A percentile compares a stretch with the other conserved stretches of the same genome.
Conservation (phyloP, 1,140 invertebrate species). For the Metopolophium dirhodum region DNA sequence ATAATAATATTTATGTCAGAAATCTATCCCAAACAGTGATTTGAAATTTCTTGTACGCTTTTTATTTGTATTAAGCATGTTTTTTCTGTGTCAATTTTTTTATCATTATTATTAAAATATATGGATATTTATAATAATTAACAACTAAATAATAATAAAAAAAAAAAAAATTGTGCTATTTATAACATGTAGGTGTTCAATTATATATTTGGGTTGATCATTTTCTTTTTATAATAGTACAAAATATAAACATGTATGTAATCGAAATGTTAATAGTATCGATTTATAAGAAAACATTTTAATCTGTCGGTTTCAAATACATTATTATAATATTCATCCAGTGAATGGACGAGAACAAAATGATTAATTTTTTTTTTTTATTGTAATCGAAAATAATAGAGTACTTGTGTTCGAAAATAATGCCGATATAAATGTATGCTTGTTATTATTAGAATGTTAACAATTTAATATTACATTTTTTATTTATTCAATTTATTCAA, state of each 20-base stretch:
- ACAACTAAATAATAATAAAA: conserved; percentile 47
- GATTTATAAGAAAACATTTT: conserved; percentile 17
- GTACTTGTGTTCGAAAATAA: conserved; percentile 40
- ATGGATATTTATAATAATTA: conserved; percentile 55
- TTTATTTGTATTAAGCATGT: conserved; percentile 56
- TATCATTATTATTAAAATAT: conserved; percentile 54
- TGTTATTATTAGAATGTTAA: conserved; percentile 57
- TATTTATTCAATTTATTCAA: conserved; percentile 57
- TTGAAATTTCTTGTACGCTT: conserved; percentile 44
- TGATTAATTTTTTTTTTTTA: conserved; percentile 41
- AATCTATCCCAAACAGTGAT: conserved; percentile 51
- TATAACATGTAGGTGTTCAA: conserved; percentile 47
- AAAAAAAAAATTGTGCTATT: conserved; percentile 42
- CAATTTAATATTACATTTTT: conserved; percentile 57
- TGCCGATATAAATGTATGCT: conserved; percentile 52
- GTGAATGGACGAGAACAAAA: conserved; percentile 46
- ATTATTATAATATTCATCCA: conserved; percentile 21
- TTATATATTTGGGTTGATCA: conserved; percentile 42
- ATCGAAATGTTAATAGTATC: conserved; percentile 44
- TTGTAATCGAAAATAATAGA: conserved; percentile 50
- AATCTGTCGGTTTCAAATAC: conserved; percentile 1
- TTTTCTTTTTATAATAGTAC: conserved; percentile 44
- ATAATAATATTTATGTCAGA: conserved; percentile 48
- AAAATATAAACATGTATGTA: conserved; percentile 27
- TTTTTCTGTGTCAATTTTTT: conserved; percentile 57